Base-by-base conservation (phyloP, 2,797 vertebrate species). In the Molossus alvarezi region DNA sequence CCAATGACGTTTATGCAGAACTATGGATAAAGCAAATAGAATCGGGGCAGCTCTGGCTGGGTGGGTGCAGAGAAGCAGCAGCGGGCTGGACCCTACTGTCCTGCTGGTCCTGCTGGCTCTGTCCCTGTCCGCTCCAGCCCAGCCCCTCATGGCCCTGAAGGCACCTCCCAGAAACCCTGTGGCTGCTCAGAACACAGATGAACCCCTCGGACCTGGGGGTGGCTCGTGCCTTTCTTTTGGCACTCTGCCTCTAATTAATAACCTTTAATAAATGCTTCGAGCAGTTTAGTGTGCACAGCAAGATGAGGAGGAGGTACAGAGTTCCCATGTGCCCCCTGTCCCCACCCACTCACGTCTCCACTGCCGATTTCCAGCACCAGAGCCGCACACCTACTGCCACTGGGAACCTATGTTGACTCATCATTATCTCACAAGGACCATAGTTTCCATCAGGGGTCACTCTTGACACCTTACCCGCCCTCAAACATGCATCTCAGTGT, bases 21-120 rank as follows among this genome's bases (percentile, higher is more conserved):
- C 45, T 29, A 21, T 6, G 48, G 55, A 73, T 41, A 80, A 84
- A 72, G 45, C 48, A 15, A 67, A 20, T 21, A 33, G 11, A 29
- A 15, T 23, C 20, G 11, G 27, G 73, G 20, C 6, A 9, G 41
- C 55, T 67, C 21, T 1, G 75, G 79, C 5, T 10, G 13, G 10
- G n/a, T 1, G 27, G 14, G 8, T 0, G 6, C 13, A 14, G 37
- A 3, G 1, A 9, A 18, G 23, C 0, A 2, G 3, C 4, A 14
- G 29, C 23, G 41, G 27, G 1, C 53, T 29, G 20, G 6, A 9
- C 13, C 53, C 80, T 45, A 57, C 57, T 10, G 41, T 45, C 41
- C 41, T 45, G 12, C 9, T 25, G 4, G 29, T 29, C 18, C 48
- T 18, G 14, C 33, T 55, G 67, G 20, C 21, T 41, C 76, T 76